Conservation (phyloP, 2,888 invertebrate species). For the Lordiphosa fenestrarum region DNA sequence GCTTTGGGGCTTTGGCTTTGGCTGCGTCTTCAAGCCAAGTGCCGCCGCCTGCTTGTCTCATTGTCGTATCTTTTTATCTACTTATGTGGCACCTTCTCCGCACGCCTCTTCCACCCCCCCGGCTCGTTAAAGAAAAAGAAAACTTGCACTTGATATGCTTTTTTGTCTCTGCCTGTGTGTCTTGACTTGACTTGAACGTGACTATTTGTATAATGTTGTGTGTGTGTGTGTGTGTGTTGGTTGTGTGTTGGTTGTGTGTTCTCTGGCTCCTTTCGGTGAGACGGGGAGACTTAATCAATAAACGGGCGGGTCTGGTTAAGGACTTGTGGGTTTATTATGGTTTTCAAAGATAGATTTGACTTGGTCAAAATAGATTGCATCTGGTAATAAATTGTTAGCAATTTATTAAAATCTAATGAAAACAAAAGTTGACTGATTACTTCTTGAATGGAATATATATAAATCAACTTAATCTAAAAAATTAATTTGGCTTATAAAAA, state of each 20-base stretch:
- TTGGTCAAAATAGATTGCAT: too few species aligned
- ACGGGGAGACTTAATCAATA: too few species aligned
- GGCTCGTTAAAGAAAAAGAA: conserved; percentile 38
- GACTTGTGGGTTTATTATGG: too few species aligned
- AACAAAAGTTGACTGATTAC: too few species aligned
- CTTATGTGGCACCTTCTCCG: conserved; percentile 36
- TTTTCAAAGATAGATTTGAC: too few species aligned
- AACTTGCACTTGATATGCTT: conserved; percentile 62
- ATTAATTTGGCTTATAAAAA: too few species aligned
- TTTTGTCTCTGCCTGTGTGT: conserved; percentile 31
- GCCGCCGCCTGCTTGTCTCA: conserved; percentile 38
- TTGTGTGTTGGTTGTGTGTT: conserved; percentile 6
- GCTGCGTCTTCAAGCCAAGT: conserved; percentile 46
- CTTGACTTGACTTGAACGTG: conserved; percentile 45
- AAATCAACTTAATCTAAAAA: too few species aligned
- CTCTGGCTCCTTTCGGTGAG: conserved; percentile 1
- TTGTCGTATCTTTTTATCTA: conserved; percentile 59
- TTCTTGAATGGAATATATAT: too few species aligned
- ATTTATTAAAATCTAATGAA: too few species aligned
- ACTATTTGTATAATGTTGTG: conserved; percentile 50
- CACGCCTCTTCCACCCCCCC: conserved; percentile 1
- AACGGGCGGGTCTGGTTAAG: too few species aligned
- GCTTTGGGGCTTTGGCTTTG: conserved; percentile 22
- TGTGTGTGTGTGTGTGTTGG: too few species aligned
- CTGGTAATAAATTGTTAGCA: too few species aligned